Conservation (phyloP, 2,797 vertebrate species). For the Distichodus sexfasciatus region DNA sequence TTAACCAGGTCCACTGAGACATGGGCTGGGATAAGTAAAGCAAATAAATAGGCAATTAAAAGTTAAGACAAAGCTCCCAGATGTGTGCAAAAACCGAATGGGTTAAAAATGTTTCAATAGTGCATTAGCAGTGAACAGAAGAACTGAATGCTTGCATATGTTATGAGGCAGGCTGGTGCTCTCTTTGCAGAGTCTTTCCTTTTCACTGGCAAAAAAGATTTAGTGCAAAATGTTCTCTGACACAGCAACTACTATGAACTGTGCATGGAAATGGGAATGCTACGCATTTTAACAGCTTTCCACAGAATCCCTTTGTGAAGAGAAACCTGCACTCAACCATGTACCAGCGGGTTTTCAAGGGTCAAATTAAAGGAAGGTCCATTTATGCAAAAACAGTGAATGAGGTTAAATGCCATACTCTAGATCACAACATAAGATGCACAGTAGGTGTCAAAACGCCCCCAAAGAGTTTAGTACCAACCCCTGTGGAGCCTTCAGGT, state of each 20-base stretch:
- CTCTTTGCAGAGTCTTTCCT: constrained; percentile 40
- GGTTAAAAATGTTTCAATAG: constrained; percentile 45
- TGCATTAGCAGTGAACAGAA: constrained; percentile 49
- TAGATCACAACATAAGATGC: constrained; percentile 20
- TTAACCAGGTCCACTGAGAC: no score
- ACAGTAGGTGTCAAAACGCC: constrained; percentile 13
- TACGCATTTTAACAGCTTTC: constrained; percentile 40
- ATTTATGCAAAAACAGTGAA: constrained; percentile 13
- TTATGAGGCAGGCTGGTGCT: constrained; percentile 71
- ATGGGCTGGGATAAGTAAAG: constrained; percentile 31
- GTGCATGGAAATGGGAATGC: constrained; percentile 55
- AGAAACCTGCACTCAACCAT: not conserved
- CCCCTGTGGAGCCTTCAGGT: constrained; percentile 10
- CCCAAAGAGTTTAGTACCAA: constrained; percentile 8
- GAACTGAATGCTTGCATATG: constrained; percentile 70
- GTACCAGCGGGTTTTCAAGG: constrained; percentile 20
- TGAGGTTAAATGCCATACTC: constrained; percentile 11
- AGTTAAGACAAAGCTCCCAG: constrained; percentile 34
- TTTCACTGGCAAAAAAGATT: constrained; percentile 58
- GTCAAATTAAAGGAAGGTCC: constrained; percentile 18
- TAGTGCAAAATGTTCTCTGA: constrained; percentile 70
- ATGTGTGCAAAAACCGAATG: constrained; percentile 26
- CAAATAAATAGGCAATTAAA: constrained; percentile 46
- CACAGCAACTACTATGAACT: constrained; percentile 54
- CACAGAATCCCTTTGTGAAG: constrained; percentile 13